These are phyloP conservation scores for Eupithecia tripunctaria DNA, from an alignment of 2,888 invertebrate genomes.

Conservation along the genomic window DNA sequence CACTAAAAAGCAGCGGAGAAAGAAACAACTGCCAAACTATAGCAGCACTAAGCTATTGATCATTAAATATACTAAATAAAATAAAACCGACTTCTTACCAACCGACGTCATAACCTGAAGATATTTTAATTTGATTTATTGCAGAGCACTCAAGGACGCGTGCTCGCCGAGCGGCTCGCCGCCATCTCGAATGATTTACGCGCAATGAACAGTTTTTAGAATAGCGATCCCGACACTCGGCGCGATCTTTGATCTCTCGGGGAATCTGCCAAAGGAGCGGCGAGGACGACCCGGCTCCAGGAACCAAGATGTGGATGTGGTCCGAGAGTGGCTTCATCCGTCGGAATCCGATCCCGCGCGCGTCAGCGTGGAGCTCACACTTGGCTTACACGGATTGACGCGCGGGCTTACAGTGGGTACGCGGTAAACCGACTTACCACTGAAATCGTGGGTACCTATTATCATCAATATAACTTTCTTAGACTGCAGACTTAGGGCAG, in stretches of 20 bases:
- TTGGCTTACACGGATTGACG: neutral
- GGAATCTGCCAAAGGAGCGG: neutral
- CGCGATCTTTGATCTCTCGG: neutral
- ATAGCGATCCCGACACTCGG: neutral
- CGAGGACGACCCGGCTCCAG: neutral
- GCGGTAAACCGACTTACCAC: neutral
- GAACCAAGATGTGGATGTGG: neutral
- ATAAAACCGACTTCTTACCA: neutral
- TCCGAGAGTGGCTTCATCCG: neutral
- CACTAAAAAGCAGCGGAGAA: neutral
- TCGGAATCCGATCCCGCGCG: neutral
- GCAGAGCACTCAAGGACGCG: constrained; percentile 4
- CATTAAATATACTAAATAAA: constrained; percentile 1
- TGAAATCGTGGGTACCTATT: neutral
- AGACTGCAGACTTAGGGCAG: neutral
- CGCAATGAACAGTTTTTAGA: neutral
- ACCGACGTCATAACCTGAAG: constrained; percentile 9
- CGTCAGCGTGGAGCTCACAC: too few relatives aligned
- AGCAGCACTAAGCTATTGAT: neutral
- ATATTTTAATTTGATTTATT: constrained; percentile 13
- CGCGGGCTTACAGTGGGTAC: neutral
- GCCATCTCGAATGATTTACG: neutral
- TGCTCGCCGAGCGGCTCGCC: neutral
- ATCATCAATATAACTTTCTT: neutral
- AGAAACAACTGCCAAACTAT: neutral